Conservation (phyloP, 53 echinoderm and acorn worm species). For the Echinarachnius parma region DNA sequence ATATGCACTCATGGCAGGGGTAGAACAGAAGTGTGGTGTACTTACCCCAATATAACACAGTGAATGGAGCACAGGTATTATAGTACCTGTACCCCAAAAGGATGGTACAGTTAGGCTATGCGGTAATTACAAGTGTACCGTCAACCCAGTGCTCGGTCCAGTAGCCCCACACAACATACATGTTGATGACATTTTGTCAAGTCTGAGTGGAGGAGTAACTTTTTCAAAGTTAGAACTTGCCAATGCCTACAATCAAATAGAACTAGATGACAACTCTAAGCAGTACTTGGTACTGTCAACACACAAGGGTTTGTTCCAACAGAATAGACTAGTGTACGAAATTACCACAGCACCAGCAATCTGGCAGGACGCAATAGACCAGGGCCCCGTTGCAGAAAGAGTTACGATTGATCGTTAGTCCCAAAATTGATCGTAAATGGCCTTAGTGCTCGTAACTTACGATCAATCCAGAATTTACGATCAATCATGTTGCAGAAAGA, state of each 20-base stretch:
- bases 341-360: conserved; percentile 59
- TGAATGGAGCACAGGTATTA: conserved; percentile 54
- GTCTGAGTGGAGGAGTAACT: conserved; percentile 28
- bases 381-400: no score
- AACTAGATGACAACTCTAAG: conserved; percentile 47
- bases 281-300: conserved; percentile 21
- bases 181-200: conserved; percentile 66
- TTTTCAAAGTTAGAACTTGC: conserved; percentile 49
- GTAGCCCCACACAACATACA: conserved; percentile 57
- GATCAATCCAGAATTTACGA: no score
- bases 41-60: conserved; percentile 57
- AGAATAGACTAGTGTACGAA: conserved; percentile 47
- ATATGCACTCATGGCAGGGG: conserved; percentile 47
- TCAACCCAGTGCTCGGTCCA: conserved; percentile 52
- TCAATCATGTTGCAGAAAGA: no score
- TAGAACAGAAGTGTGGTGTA: conserved; percentile 51
- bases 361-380: conserved; percentile 52
- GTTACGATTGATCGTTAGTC: no score
- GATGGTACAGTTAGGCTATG: conserved; percentile 61
- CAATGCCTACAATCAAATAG: conserved; percentile 57
- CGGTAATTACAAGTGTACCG: conserved; percentile 58
- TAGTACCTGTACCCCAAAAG: conserved; percentile 51
- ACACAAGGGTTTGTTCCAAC: conserved; percentile 53
- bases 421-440: no score
- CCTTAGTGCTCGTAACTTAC: no score